These are phyloP conservation scores for Neuroterus valhalla DNA, from an alignment of 1,140 invertebrate species.

Conservation along the genomic window DNA sequence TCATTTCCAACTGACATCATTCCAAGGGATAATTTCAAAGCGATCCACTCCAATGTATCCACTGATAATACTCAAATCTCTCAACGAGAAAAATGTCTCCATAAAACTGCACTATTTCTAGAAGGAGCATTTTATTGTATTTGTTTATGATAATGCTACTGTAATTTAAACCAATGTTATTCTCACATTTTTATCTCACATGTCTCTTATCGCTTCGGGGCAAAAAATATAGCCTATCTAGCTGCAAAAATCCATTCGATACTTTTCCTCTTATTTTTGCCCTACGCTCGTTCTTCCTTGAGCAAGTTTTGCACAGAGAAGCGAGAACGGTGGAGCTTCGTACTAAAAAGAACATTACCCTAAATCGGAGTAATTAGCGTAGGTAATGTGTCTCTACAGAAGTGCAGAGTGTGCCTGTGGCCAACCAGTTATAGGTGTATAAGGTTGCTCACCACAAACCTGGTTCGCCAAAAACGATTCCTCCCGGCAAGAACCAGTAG, in stretches of 20 bases:
- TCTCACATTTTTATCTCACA: not conserved
- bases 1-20: too few relatives aligned
- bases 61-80: too few relatives aligned
- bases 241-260: constrained; percentile 8
- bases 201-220: constrained; percentile 8
- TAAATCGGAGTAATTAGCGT: constrained; percentile 41
- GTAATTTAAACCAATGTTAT: not conserved
- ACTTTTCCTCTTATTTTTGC: constrained; percentile 5
- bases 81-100: too few relatives aligned
- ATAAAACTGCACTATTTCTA: too few relatives aligned
- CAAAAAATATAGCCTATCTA: not conserved
- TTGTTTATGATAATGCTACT: too few relatives aligned
- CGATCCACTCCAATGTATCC: too few relatives aligned
- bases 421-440: constrained; percentile 19
- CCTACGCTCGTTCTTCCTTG: not conserved
- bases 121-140: too few relatives aligned
- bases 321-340: not conserved
- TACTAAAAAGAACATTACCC: constrained; percentile 34
- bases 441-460: constrained; percentile 6
- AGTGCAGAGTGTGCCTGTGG: constrained; percentile 13
- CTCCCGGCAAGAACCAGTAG: constrained; percentile 14
- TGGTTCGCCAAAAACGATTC: constrained; percentile 26
- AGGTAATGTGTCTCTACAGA: constrained; percentile 2
- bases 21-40: too few relatives aligned
- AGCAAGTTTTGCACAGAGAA: constrained; percentile 14